Conservation (phyloP, 2,888 invertebrate species). For the Galerucella nymphaeae region DNA sequence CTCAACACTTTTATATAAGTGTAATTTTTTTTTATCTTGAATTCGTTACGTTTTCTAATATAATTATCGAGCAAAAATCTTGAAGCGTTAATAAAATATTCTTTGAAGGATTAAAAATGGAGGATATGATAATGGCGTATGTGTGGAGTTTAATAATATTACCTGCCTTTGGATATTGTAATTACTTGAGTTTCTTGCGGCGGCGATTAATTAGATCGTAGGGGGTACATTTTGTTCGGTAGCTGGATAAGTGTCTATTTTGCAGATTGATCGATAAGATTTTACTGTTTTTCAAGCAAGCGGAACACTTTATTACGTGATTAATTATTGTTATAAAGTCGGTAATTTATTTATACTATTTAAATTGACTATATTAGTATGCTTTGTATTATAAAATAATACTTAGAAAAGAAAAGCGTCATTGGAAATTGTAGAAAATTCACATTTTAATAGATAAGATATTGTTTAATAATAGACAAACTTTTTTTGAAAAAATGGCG, state of each 20-base stretch:
- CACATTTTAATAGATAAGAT: too few species aligned
- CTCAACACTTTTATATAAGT: slow-evolving; percentile 10
- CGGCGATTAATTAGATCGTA: background rate
- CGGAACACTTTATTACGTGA: background rate
- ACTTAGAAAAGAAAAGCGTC: too few species aligned
- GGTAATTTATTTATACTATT: slow-evolving; percentile 5
- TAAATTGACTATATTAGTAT: background rate
- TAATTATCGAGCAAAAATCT: slow-evolving; percentile 37
- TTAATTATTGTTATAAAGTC: slow-evolving; percentile 27
- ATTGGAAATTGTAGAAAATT: too few species aligned
- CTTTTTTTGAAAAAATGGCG: background rate
- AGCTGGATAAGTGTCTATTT: background rate
- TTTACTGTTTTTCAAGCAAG: slow-evolving; percentile 3
- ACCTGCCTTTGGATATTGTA: slow-evolving; percentile 36
- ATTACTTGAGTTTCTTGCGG: slow-evolving; percentile 28
- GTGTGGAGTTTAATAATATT: slow-evolving; percentile 30
- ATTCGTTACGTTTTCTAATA: slow-evolving; percentile 10
- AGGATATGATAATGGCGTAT: slow-evolving; percentile 41
- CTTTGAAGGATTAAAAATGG: slow-evolving; percentile 23
- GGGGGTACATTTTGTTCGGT: background rate
- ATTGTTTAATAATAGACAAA: too few species aligned
- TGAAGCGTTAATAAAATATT: slow-evolving; percentile 32
- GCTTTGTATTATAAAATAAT: background rate
- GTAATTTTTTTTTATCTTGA: slow-evolving; percentile 39
- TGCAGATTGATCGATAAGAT: background rate